A percentile compares a stretch with the other conserved stretches of the same genome.
phyloP scores from a whole-genome alignment of 2,797 vertebrate species.

The Salmo trutta region DNA sequence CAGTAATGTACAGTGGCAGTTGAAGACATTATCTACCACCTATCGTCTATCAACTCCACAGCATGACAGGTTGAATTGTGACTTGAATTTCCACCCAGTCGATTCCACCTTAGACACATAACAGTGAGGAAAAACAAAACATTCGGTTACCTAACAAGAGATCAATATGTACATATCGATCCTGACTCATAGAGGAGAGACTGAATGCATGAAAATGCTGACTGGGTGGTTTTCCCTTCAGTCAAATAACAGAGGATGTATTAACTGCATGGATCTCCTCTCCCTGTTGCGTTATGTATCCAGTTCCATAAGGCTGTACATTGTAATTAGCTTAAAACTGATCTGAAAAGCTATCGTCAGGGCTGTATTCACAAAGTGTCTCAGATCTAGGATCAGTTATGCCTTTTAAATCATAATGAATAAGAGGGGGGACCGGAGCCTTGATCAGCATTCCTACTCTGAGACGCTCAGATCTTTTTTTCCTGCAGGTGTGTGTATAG shows the following conservation, averaged over 20 bases:
- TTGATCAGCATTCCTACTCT: not conserved
- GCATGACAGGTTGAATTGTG: constrained; percentile 38
- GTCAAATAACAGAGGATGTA: constrained; percentile 23
- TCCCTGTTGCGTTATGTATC: constrained; percentile 1
- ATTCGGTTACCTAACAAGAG: constrained; percentile 37
- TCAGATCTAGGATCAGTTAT: not conserved
- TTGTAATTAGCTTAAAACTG: constrained; percentile 20
- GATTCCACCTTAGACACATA: not conserved
- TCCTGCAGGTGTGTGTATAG: constrained; percentile 20
- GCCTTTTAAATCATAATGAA: not conserved
- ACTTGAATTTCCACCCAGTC: constrained; percentile 32
- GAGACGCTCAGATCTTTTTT: not conserved
- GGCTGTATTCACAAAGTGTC: not conserved
- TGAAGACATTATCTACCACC: constrained; percentile 30
- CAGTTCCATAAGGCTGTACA: constrained; percentile 12
- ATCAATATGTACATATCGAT: constrained; percentile 47
- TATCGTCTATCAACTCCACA: constrained; percentile 36
- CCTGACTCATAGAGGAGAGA: constrained; percentile 5
- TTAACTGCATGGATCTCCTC: constrained; percentile 17
- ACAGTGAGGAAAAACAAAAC: constrained; percentile 34
- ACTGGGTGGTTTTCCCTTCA: constrained; percentile 6
- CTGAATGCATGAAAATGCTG: constrained; percentile 22
- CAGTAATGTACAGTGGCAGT: constrained; percentile 28
- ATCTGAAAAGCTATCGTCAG: not conserved
- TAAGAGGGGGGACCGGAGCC: not conserved